phyloP scores from a whole-genome alignment of 2,113 vertebrate genomes.

The Galeopterus variegatus region DNA sequence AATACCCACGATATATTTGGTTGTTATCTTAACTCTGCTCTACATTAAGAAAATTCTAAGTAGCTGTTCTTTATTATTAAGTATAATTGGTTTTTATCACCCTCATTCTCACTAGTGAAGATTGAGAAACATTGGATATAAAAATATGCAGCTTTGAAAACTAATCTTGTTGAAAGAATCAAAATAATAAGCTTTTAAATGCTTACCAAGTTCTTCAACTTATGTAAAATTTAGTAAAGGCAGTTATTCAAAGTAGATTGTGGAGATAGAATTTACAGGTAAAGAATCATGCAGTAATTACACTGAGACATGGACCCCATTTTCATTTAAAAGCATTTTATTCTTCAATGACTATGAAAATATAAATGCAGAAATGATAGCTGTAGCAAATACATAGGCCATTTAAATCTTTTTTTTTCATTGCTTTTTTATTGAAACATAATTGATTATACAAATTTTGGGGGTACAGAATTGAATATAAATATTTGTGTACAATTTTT shows the following conservation, averaged over 20 bases:
- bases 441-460: too few species aligned
- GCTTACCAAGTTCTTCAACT: neutral
- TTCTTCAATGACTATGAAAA: neutral
- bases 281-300: neutral
- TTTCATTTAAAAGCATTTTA: neutral
- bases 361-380: neutral
- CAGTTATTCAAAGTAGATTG: neutral
- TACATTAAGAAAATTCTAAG: neutral
- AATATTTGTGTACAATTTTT: neutral
- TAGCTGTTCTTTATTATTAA: neutral
- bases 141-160: slow-evolving; percentile 13
- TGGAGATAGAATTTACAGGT: neutral
- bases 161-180: neutral
- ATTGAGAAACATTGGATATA: neutral
- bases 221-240: neutral
- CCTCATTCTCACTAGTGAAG: neutral
- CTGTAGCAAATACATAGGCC: neutral
- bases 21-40: accelerated
- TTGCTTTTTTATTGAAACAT: too few species aligned
- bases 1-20: neutral
- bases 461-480: too few species aligned
- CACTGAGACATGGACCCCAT: neutral
- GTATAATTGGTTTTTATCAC: neutral
- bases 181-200: slow-evolving; percentile 27
- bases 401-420: neutral